Evolutionary conservation across 2,113 vertebrate species (phyloP).

Genomic region (Holacanthus passer): DNA sequence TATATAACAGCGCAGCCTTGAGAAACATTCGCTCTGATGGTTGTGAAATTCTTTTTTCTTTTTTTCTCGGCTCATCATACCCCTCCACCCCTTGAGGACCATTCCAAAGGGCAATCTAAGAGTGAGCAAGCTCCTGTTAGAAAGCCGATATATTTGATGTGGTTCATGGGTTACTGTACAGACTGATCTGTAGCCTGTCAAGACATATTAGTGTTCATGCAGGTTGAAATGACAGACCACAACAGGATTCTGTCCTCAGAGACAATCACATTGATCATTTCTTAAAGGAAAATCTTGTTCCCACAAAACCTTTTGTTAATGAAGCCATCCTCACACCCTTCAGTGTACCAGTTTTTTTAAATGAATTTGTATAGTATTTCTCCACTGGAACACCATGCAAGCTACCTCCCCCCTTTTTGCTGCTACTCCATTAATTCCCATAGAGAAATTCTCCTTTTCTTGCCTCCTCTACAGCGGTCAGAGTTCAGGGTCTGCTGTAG

Average conservation of each 20-base stretch:
- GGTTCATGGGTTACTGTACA: constrained; percentile 50
- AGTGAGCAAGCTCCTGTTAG: constrained; percentile 46
- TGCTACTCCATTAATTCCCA: not conserved
- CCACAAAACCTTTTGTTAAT: constrained; percentile 7
- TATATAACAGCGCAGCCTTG: constrained; percentile 7
- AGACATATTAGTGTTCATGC: constrained; percentile 27
- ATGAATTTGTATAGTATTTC: not conserved
- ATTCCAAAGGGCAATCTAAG: constrained; percentile 49
- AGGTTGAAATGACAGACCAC: constrained; percentile 26
- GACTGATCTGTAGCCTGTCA: constrained; percentile 46
- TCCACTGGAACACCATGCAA: not conserved
- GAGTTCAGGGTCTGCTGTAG: constrained; percentile 12
- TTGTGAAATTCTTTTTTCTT: not conserved
- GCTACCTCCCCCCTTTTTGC: not conserved
- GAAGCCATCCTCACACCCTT: not conserved
- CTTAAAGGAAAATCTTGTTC: not conserved
- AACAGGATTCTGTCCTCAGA: not conserved
- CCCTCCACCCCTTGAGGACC: constrained; percentile 6
- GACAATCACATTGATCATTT: constrained; percentile 5
- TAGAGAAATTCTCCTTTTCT: not conserved
- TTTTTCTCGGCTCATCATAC: constrained; percentile 10
- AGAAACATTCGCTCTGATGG: not conserved
- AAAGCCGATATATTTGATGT: constrained; percentile 41
- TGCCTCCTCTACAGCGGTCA: not conserved
- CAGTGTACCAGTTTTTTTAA: not conserved